phyloP scores from a whole-genome alignment of 2,797 vertebrate species.

The Falco peregrinus region DNA sequence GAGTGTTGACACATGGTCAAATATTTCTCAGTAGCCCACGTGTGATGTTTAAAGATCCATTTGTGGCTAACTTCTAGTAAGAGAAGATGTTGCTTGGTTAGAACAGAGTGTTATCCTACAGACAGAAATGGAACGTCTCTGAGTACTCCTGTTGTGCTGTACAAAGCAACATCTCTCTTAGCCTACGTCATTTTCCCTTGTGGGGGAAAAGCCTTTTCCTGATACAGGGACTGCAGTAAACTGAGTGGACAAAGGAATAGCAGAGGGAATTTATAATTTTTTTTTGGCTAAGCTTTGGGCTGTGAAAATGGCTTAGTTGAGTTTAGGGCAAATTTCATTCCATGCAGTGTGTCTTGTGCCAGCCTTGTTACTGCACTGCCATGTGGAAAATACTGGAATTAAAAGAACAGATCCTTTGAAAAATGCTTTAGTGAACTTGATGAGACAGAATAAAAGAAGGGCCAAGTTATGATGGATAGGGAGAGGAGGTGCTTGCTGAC shows the following conservation, averaged over 20 bases:
- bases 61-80: not conserved
- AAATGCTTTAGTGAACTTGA: slow-evolving; percentile 13
- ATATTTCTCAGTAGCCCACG: not conserved
- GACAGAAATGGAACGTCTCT: not conserved
- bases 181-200: not conserved
- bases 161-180: not conserved
- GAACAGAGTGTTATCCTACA: not conserved
- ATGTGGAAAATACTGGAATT: not conserved
- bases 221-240: not conserved
- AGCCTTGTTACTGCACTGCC: not conserved
- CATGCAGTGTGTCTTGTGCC: not conserved
- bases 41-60: not conserved
- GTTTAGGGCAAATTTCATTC: not conserved
- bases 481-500: not conserved
- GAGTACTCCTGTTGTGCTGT: not conserved
- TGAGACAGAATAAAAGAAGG: slow-evolving; percentile 30
- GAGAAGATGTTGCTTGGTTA: not conserved
- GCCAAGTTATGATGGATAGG: slow-evolving; percentile 24
- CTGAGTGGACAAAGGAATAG: not conserved
- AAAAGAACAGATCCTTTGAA: slow-evolving; percentile 7
- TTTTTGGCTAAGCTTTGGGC: slow-evolving; percentile 9
- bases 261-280: not conserved
- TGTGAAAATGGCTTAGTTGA: not conserved
- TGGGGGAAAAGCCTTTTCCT: not conserved
- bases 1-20: not conserved